Evolutionary conservation across 1,140 invertebrate species (phyloP).

Genomic region (Aporrectodea caliginosa): DNA sequence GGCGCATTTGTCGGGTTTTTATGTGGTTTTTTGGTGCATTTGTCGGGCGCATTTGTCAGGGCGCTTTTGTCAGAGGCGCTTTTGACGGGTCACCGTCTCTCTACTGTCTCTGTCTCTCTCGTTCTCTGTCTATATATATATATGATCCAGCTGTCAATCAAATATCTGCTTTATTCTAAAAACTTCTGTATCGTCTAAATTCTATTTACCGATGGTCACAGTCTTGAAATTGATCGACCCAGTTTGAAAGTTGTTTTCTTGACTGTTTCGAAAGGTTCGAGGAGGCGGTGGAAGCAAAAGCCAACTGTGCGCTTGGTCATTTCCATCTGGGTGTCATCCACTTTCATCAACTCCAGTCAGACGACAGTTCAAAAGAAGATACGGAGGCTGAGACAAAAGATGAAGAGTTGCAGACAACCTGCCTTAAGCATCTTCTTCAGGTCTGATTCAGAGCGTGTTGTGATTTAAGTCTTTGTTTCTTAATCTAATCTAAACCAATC

Average conservation of each 20-base stretch:
- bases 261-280: not conserved
- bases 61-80: too few species aligned
- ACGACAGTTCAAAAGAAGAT: not conserved
- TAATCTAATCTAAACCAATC: too few species aligned
- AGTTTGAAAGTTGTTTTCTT: too few species aligned
- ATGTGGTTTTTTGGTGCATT: too few species aligned
- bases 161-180: not conserved
- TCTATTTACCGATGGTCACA: not conserved
- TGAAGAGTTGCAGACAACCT: not conserved
- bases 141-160: not conserved
- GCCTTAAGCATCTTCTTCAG: not conserved
- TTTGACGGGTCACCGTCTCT: too few species aligned
- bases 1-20: too few species aligned
- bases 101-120: not conserved
- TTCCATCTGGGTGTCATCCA: not conserved
- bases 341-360: not conserved
- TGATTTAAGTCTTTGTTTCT: too few species aligned
- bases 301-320: not conserved
- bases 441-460: too few species aligned
- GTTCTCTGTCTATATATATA: not conserved
- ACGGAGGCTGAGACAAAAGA: too few species aligned
- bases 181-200: not conserved
- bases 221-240: too few species aligned
- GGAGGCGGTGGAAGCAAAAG: not conserved
- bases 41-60: too few species aligned